Evolutionary conservation across 2,888 invertebrate genomes (phyloP).

Genomic region (Thecocarcelia acutangulata): DNA sequence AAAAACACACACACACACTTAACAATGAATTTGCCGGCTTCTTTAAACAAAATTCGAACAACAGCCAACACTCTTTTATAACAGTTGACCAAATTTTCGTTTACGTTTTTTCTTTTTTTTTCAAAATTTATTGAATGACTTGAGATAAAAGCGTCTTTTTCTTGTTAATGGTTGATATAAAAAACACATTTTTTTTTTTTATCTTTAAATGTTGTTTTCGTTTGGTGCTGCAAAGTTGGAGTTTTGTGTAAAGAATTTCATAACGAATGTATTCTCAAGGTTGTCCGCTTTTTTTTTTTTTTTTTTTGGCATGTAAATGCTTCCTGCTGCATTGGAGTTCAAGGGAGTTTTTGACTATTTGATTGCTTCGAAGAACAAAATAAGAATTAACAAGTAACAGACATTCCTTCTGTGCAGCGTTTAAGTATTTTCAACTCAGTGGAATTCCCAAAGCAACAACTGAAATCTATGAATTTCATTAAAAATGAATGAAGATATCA

Average conservation of each 20-base stretch:
- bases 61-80: constrained; percentile 4
- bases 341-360: constrained; percentile 34
- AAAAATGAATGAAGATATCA: too few species aligned
- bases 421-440: too few species aligned
- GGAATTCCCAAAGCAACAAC: too few species aligned
- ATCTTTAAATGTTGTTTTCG: constrained; percentile 5
- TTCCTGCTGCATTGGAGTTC: constrained; percentile 56
- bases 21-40: neutral
- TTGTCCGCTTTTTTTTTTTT: constrained; percentile 34
- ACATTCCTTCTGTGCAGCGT: too few species aligned
- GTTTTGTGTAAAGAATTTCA: constrained; percentile 43
- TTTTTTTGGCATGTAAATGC: neutral
- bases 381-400: too few species aligned
- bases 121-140: neutral
- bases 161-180: neutral
- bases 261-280: constrained; percentile 40
- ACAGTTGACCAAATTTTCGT: constrained; percentile 33
- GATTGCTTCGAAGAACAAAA: neutral
- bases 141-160: neutral
- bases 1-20: neutral
- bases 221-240: constrained; percentile 43
- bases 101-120: constrained; percentile 6
- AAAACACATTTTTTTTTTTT: constrained; percentile 16
- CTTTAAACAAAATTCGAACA: constrained; percentile 8
- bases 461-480: too few species aligned